These are phyloP conservation scores for Catharus ustulatus DNA, from an alignment of 2,797 vertebrate genomes.

Conservation along the genomic window DNA sequence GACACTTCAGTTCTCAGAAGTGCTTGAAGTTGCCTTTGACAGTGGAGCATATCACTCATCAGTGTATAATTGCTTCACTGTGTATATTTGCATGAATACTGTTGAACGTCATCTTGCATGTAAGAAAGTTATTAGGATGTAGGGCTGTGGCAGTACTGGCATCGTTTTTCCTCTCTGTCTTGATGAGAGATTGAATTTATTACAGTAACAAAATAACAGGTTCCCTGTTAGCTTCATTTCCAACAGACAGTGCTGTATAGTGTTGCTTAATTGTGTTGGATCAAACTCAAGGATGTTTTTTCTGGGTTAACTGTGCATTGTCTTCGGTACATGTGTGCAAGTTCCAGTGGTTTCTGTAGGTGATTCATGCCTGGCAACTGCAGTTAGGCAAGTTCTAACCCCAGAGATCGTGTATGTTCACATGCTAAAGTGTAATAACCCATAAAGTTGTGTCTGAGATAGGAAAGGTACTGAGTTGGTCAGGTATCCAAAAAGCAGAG, in stretches of 20 bases:
- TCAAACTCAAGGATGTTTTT: not conserved
- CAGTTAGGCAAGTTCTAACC: not conserved
- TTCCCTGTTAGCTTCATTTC: slow-evolving; percentile 7
- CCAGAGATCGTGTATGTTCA: not conserved
- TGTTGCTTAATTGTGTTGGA: not conserved
- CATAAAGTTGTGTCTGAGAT: not conserved
- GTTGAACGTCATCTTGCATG: not conserved
- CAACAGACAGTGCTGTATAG: not conserved
- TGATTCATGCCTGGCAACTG: not conserved
- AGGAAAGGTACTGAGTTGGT: not conserved
- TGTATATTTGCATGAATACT: slow-evolving; percentile 7
- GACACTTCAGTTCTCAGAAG: not conserved
- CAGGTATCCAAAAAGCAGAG: not conserved
- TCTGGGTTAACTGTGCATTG: not conserved
- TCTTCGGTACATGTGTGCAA: not conserved
- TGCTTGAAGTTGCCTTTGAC: not conserved
- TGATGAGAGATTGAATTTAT: slow-evolving; percentile 42
- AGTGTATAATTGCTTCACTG: slow-evolving; percentile 23
- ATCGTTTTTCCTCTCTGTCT: not conserved
- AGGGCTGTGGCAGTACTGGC: not conserved
- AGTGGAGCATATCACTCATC: slow-evolving; percentile 15
- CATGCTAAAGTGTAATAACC: not conserved
- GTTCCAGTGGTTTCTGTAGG: not conserved
- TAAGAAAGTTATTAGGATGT: slow-evolving; percentile 5
- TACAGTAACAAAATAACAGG: not conserved